A percentile compares a stretch with the other conserved stretches of the same genome.
Conservation (phyloP, 2,113 vertebrate species). For the Acrocephalus arundinaceus region DNA sequence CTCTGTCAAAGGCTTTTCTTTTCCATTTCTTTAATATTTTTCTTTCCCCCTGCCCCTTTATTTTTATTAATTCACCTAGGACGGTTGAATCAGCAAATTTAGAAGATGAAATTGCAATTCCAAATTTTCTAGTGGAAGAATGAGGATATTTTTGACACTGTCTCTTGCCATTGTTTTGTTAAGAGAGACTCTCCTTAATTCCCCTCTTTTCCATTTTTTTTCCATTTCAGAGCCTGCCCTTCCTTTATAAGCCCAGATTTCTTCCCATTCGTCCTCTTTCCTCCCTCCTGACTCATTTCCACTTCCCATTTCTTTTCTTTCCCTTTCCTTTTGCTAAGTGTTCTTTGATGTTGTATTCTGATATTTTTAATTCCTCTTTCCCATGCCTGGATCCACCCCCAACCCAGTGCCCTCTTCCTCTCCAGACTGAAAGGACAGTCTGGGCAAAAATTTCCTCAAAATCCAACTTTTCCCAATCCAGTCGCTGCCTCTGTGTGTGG, state of each 20-base stretch:
- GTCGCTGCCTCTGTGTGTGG: fast-evolving
- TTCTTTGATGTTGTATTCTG: not conserved
- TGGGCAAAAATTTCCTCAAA: not conserved
- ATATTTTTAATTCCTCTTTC: slow-evolving; percentile 14
- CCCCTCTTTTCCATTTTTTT: not conserved
- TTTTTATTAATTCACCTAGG: not conserved
- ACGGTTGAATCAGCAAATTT: not conserved
- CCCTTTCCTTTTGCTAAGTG: not conserved
- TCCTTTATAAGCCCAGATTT: slow-evolving; percentile 19
- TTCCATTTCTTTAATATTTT: not conserved
- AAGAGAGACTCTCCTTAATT: not conserved
- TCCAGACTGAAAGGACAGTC: not conserved
- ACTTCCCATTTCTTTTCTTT: slow-evolving; percentile 36
- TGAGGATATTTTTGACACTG: not conserved
- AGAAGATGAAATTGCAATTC: not conserved
- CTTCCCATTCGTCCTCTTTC: slow-evolving; percentile 18
- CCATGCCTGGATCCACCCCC: not conserved
- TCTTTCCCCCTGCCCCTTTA: not conserved
- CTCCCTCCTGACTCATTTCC: slow-evolving; percentile 54
- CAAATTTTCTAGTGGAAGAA: not conserved
- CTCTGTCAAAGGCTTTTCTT: not conserved
- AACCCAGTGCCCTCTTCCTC: not conserved
- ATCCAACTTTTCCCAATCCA: not conserved
- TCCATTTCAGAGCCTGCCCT: not conserved
- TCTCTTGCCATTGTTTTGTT: slow-evolving; percentile 2